phyloP scores from a whole-genome alignment of 2,797 vertebrate species.

The Pteropus rufus region DNA sequence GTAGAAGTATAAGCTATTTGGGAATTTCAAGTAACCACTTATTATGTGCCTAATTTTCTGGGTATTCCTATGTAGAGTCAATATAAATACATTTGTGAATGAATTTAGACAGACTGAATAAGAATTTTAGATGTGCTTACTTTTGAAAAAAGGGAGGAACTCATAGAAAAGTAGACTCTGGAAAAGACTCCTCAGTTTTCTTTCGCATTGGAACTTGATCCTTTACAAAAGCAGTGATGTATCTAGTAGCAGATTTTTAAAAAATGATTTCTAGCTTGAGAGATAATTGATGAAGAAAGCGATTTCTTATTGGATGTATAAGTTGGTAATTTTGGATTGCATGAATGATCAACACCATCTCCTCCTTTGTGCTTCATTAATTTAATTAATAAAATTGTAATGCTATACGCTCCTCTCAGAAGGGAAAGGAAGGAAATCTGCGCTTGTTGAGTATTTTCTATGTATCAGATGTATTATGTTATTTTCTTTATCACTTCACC shows the following conservation, averaged over 20 bases:
- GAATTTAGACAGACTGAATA: neutral
- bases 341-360: neutral
- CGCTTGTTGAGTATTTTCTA: neutral
- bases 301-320: neutral
- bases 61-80: neutral
- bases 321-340: neutral
- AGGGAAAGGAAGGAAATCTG: neutral
- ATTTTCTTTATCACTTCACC: neutral
- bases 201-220: constrained; percentile 28
- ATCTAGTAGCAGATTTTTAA: neutral
- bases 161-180: neutral
- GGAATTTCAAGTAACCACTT: neutral
- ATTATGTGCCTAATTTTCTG: neutral
- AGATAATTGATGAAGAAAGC: neutral
- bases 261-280: constrained; percentile 32
- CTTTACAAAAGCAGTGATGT: neutral
- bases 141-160: constrained; percentile 22
- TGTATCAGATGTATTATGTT: neutral
- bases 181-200: neutral
- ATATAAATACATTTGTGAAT: neutral
- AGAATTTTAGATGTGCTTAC: neutral
- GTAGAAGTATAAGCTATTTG: constrained; percentile 1
- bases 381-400: neutral
- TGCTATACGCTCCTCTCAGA: neutral
- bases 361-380: neutral